phyloP scores from a whole-genome alignment of 2,888 invertebrate species.

The Drosophila multiciliata region DNA sequence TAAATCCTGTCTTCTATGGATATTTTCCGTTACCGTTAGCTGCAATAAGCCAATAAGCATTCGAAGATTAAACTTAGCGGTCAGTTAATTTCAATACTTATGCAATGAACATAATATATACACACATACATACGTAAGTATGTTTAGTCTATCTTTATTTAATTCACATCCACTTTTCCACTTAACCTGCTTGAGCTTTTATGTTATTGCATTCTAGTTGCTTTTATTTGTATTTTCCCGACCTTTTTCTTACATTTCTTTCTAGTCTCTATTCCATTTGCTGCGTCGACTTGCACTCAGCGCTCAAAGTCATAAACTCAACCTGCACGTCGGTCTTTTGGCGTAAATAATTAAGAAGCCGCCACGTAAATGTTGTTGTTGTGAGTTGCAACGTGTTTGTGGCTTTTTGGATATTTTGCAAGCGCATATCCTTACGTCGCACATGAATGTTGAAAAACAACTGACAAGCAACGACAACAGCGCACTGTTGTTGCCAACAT shows the following conservation, averaged over 20 bases:
- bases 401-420: conserved; percentile 31
- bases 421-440: conserved; percentile 66
- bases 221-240: conserved; percentile 8
- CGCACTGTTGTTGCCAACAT: neutral
- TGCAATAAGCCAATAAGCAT: conserved; percentile 49
- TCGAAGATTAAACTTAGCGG: conserved; percentile 26
- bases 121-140: conserved; percentile 33
- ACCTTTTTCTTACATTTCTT: conserved; percentile 38
- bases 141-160: conserved; percentile 49
- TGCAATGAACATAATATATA: conserved; percentile 46
- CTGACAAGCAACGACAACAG: conserved; percentile 34
- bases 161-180: conserved; percentile 72
- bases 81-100: conserved; percentile 42
- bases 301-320: conserved; percentile 53
- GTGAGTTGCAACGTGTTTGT: conserved; percentile 29
- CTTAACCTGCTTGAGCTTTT: conserved; percentile 43
- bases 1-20: conserved; percentile 51
- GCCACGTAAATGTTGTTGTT: conserved; percentile 46
- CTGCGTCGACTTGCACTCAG: conserved; percentile 24
- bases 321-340: conserved; percentile 54
- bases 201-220: conserved; percentile 58
- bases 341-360: conserved; percentile 65
- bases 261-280: conserved; percentile 15
- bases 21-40: conserved; percentile 57
- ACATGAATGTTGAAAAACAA: conserved; percentile 63